Conservation (phyloP, 2,888 invertebrate genomes). For the Selenia dentaria region DNA sequence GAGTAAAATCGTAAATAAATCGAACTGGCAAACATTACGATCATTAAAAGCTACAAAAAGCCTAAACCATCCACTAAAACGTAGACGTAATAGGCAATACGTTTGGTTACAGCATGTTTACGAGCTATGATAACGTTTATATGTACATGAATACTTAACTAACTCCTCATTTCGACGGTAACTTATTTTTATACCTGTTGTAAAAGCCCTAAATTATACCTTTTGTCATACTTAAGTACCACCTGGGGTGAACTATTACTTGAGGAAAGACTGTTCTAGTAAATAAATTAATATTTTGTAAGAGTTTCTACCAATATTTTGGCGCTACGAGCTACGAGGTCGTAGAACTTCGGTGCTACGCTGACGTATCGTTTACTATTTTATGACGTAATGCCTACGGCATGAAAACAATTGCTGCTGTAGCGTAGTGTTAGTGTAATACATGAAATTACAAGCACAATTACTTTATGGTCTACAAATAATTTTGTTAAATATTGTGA, state of each 20-base stretch:
- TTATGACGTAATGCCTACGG: too few species aligned
- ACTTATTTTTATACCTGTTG: slow-evolving; percentile 8
- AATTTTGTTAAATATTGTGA: too few species aligned
- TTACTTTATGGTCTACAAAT: too few species aligned
- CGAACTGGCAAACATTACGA: background rate
- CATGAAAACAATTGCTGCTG: too few species aligned
- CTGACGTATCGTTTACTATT: too few species aligned
- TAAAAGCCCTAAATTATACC: slow-evolving; percentile 17
- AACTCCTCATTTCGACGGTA: slow-evolving; percentile 8
- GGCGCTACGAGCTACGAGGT: slow-evolving; percentile 3
- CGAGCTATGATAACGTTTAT: slow-evolving; percentile 9
- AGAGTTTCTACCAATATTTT: background rate
- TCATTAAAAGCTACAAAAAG: background rate
- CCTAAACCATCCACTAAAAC: background rate
- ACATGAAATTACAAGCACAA: too few species aligned
- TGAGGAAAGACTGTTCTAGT: background rate
- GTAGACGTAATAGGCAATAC: background rate
- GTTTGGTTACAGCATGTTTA: slow-evolving; percentile 1
- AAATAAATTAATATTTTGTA: background rate
- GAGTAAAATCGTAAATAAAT: too few species aligned
- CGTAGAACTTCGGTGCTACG: slow-evolving; percentile 9
- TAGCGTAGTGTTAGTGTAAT: too few species aligned
- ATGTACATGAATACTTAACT: slow-evolving; percentile 1
- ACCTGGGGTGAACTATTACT: slow-evolving; percentile 1
- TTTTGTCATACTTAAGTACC: slow-evolving; percentile 6